Percentiles rank a stretch among this genome's conserved stretches.
phyloP scores from a whole-genome alignment of 2,797 vertebrate species.

The Argyrosomus regius region DNA sequence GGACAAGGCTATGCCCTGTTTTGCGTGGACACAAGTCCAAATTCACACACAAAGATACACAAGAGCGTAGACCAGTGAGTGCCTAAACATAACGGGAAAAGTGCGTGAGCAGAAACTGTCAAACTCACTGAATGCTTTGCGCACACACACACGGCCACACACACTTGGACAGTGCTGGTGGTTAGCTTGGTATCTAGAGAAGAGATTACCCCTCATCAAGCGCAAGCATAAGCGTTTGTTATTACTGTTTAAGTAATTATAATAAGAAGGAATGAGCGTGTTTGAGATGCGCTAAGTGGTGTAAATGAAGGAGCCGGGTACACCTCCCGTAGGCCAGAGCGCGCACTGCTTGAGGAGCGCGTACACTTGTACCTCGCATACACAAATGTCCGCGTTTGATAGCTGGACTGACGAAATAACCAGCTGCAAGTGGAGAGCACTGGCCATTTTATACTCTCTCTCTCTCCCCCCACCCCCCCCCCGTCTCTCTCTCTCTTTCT shows the following conservation, averaged over 20 bases:
- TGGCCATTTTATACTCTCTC: slow-evolving; percentile 40
- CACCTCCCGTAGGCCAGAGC: slow-evolving; percentile 79
- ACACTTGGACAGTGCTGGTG: neutral
- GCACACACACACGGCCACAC: neutral
- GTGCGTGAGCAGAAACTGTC: slow-evolving; percentile 8
- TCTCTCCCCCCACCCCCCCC: neutral
- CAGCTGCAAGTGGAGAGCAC: slow-evolving; percentile 50
- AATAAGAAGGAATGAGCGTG: slow-evolving; percentile 48
- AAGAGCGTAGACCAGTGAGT: slow-evolving; percentile 20
- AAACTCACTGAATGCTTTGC: slow-evolving; percentile 8
- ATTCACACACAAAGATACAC: slow-evolving; percentile 17
- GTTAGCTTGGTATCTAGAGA: slow-evolving; percentile 33
- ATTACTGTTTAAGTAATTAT: slow-evolving; percentile 46
- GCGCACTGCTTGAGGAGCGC: slow-evolving; percentile 64
- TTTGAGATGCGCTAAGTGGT: slow-evolving; percentile 54
- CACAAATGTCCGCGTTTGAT: slow-evolving; percentile 48
- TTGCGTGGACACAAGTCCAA: slow-evolving; percentile 28
- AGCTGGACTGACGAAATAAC: slow-evolving; percentile 53
- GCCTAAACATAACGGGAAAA: neutral
- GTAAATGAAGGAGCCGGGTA: slow-evolving; percentile 56
- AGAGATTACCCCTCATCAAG: slow-evolving; percentile 44
- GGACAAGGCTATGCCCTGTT: slow-evolving; percentile 46
- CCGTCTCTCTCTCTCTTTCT: neutral
- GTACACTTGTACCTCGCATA: slow-evolving; percentile 19
- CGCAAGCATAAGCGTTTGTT: slow-evolving; percentile 45